These are phyloP conservation scores for Pundamilia nyererei DNA, from an alignment of 2,113 vertebrate species.

Conservation along the genomic window DNA sequence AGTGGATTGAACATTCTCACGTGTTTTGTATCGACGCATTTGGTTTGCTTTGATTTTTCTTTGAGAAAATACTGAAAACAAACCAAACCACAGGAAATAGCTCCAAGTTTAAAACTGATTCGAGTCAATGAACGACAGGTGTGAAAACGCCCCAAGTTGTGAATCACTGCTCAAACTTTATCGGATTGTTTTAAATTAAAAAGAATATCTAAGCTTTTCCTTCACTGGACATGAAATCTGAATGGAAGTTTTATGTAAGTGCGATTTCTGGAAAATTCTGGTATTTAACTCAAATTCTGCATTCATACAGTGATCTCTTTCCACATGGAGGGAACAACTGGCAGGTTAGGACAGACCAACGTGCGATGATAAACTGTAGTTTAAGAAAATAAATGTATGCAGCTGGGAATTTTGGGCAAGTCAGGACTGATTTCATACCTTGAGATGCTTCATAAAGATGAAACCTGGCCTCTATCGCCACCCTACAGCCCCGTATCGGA, in stretches of 20 bases:
- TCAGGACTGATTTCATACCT: not conserved
- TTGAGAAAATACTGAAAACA: not conserved
- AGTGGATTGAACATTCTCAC: not conserved
- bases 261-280: not conserved
- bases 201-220: not conserved
- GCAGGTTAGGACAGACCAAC: not conserved
- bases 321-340: not conserved
- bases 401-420: not conserved
- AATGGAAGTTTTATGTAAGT: not conserved
- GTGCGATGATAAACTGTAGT: not conserved
- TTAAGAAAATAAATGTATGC: not conserved
- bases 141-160: not conserved
- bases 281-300: not conserved
- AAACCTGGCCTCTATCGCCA: not conserved
- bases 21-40: not conserved
- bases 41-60: not conserved
- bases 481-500: not conserved
- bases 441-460: not conserved
- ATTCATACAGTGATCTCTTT: not conserved
- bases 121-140: not conserved
- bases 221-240: not conserved
- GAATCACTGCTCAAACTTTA: not conserved
- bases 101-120: not conserved
- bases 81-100: not conserved
- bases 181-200: not conserved